Conservation (phyloP, 1,140 invertebrate genomes). For the Meloidogyne exigua region DNA sequence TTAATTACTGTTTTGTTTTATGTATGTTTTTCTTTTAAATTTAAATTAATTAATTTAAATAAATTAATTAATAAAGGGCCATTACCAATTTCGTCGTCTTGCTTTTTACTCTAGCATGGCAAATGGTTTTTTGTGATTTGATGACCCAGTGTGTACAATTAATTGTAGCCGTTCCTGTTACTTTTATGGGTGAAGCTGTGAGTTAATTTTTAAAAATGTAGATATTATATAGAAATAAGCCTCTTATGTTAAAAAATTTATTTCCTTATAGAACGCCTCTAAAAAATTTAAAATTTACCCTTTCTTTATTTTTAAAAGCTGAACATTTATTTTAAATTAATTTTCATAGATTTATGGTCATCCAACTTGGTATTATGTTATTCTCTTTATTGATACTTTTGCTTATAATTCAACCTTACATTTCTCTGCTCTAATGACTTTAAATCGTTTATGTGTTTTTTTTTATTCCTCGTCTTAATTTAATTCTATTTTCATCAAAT, state of each 20-base stretch:
- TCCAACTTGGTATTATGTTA: constrained; percentile 20
- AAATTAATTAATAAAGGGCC: constrained; percentile 7
- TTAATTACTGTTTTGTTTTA: constrained; percentile 10
- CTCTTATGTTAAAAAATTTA: too few species aligned
- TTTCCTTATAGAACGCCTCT: too few species aligned
- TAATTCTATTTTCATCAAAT: not conserved
- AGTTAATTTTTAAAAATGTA: not conserved
- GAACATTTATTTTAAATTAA: too few species aligned
- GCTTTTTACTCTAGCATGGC: constrained; percentile 26
- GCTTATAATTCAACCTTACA: constrained; percentile 18
- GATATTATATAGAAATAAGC: too few species aligned
- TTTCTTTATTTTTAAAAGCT: too few species aligned
- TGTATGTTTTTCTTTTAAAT: not conserved
- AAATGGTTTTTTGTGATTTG: constrained; percentile 20
- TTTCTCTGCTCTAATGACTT: constrained; percentile 18
- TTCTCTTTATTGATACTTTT: constrained; percentile 20
- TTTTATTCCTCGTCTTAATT: constrained; percentile 14
- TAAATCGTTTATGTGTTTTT: constrained; percentile 25
- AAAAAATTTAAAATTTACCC: too few species aligned
- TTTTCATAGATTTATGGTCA: constrained; percentile 20
- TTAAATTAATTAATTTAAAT: too few species aligned
- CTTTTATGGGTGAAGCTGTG: constrained; percentile 17
- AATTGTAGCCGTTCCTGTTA: constrained; percentile 14
- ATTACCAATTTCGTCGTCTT: constrained; percentile 19
- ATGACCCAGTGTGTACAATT: constrained; percentile 15